Evolutionary conservation across 2,113 vertebrate species (phyloP), one percentile per base, ranked within the genome.

Genomic region (Microcebus lehilahytsara): DNA sequence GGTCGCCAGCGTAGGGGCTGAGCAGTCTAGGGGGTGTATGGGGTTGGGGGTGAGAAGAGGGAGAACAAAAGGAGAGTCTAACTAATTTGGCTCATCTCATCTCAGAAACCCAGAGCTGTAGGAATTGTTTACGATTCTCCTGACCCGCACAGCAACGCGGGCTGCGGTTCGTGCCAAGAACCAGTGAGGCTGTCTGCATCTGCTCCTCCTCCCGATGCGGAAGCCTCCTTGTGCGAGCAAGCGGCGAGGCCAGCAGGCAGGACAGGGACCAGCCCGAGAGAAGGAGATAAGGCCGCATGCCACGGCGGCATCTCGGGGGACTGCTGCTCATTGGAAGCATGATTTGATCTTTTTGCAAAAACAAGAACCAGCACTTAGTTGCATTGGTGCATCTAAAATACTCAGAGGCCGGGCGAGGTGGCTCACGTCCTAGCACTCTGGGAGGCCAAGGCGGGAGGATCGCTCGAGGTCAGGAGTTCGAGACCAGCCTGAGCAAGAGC

Each of bases 181-280:
- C 97, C 97, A 98, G 98, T 98, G 95, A 98, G 96, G 46, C 95
- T 96, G 98, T 97, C 98, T 98, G 94, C 62, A 96, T 97, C 60
- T 97, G 95, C 88, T 92, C 94, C 74, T 95, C 91, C 80, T 97
- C 92, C 91, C 19, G 49, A 91, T 87, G n/a, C 94, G 90, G 89
- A 79, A 37, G 12, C 27, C 67, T 92, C 95, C 97, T 94, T 66
- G 40, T 92, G 91, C 86, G 95, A 88, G 89, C 64, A 88, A 96
- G 95, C 94, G 97, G 90, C 64, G 93, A 97, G 92, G 79, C 96
- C 79, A 53, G 92, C 88, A 75, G 94, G 97, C 97, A 97, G 0
- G 58, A 92, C 88, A 60, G 53, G 93, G 92, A 97, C 89, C 85
- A 84, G 49, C 40, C 77, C 27, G 13, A 93, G 89, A 95, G 42